Conservation (phyloP, 2,888 invertebrate species). For the Acanthosepion esculentum region DNA sequence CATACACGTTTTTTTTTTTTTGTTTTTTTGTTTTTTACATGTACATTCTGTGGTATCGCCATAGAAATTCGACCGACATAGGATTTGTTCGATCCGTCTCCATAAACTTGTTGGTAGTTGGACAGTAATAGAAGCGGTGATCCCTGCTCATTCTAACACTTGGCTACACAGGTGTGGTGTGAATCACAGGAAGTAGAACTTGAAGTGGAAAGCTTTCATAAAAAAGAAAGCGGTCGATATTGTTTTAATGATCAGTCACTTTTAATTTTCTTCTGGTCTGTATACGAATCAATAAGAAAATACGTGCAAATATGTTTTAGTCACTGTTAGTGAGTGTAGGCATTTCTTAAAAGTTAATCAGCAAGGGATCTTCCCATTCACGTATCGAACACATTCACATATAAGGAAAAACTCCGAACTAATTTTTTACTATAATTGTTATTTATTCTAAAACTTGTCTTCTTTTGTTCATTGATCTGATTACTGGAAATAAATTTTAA, state of each 20-base stretch:
- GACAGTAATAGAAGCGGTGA: background rate
- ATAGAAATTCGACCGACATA: background rate
- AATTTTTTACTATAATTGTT: too few species aligned
- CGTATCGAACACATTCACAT: too few species aligned
- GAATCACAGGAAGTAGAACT: background rate
- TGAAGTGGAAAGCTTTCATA: background rate
- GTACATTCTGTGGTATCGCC: background rate
- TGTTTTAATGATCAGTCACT: constrained; percentile 46
- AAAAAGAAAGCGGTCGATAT: constrained; percentile 1
- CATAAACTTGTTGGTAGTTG: background rate
- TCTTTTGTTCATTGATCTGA: too few species aligned
- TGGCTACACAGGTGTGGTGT: background rate
- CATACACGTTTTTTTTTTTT: background rate
- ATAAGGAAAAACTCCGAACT: too few species aligned
- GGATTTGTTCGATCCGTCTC: background rate
- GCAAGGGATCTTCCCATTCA: too few species aligned
- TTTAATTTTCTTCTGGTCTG: constrained; percentile 57
- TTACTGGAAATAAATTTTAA: too few species aligned
- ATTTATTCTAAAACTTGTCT: too few species aligned
- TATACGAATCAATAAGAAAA: constrained; percentile 48
- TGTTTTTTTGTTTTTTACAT: background rate
- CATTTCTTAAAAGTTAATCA: too few species aligned
- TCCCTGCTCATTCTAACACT: constrained; percentile 18
- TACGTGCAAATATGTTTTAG: background rate
- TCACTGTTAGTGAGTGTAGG: too few species aligned